A percentile compares a stretch with the other conserved stretches of the same genome.
These are phyloP conservation scores for Antechinus flavipes DNA, from an alignment of 2,113 vertebrate genomes.

Conservation along the genomic window DNA sequence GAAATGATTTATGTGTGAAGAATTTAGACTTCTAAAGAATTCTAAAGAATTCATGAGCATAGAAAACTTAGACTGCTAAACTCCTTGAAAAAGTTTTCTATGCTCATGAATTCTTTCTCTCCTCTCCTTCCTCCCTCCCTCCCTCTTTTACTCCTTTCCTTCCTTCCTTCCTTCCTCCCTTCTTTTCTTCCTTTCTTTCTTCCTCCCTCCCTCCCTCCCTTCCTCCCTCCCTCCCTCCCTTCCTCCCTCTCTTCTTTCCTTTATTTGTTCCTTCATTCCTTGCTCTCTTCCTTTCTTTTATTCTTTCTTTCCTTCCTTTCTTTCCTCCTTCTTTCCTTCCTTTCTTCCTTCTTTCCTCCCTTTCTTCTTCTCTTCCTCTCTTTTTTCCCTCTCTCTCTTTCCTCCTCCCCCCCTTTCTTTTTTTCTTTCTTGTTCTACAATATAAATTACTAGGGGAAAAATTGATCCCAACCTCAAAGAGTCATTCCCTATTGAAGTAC, in stretches of 20 bases:
- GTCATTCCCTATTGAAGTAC: conserved; percentile 11
- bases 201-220: no score
- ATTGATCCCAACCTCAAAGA: background rate
- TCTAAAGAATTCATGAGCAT: no score
- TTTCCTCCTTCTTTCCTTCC: no score
- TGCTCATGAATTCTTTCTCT: background rate
- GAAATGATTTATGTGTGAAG: background rate
- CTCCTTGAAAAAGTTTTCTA: background rate
- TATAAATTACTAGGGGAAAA: background rate
- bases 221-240: accelerated
- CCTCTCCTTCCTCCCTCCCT: background rate
- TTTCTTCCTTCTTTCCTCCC: background rate
- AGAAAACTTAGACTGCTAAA: no score
- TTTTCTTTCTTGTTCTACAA: background rate
- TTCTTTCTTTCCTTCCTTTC: no score
- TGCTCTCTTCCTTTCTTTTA: background rate
- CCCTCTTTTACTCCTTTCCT: background rate
- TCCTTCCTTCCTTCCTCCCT: accelerated
- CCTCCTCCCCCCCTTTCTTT: no score
- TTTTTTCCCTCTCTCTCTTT: background rate
- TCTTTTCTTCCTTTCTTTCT: accelerated
- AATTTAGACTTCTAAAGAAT: no score
- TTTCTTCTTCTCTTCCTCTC: background rate
- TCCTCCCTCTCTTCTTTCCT: no score
- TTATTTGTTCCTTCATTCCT: background rate